A percentile compares a stretch with the other conserved stretches of the same genome.
These are phyloP conservation scores for Syngnathus acus DNA, from an alignment of 2,797 vertebrate species.

Conservation along the genomic window DNA sequence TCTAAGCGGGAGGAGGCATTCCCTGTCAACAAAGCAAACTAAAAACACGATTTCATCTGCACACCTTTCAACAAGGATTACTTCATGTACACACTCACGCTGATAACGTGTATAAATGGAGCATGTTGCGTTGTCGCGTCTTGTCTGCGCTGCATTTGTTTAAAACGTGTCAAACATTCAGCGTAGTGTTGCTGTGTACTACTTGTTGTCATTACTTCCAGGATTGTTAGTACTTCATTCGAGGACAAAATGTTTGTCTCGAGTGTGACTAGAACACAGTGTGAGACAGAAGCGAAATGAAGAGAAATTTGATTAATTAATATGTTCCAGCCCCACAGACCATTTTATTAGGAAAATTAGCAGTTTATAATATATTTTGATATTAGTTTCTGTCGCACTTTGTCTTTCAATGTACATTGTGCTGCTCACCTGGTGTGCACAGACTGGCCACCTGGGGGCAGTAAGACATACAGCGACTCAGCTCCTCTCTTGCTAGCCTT, in stretches of 20 bases:
- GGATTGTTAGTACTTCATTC: background rate
- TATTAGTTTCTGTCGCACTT: no score
- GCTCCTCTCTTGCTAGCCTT: no score
- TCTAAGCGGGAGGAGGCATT: conserved; percentile 17
- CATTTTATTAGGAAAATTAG: no score
- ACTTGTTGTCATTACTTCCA: background rate
- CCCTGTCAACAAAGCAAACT: conserved; percentile 24
- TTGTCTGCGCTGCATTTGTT: background rate
- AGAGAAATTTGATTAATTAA: no score
- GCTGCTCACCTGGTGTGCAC: no score
- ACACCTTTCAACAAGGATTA: conserved; percentile 38
- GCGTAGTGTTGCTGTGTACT: background rate
- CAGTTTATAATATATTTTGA: no score
- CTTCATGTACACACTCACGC: conserved; percentile 32
- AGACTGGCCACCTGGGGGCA: no score
- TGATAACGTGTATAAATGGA: background rate
- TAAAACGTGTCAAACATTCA: background rate
- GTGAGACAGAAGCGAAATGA: background rate
- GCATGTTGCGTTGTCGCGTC: background rate
- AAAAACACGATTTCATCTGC: conserved; percentile 43
- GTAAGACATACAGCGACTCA: no score
- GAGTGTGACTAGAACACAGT: background rate
- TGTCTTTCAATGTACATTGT: no score
- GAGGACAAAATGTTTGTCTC: background rate
- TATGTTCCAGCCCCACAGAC: no score